Percentiles rank a stretch among this genome's conserved stretches.
phyloP scores from a whole-genome alignment of 2,113 vertebrate species.

The mouse (Mus musculus) region GRCm39 chrX:20148501-20149000 shows the following conservation, averaged over 20 bases:
- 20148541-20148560: neutral
- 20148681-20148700: neutral
- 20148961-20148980: too few species aligned
- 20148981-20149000: too few species aligned
- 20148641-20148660: neutral
- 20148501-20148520: neutral
- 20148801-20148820: neutral
- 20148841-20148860: constrained; percentile 1
- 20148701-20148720: neutral
- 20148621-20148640: neutral
- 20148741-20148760: neutral
- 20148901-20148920: neutral
- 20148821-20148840: neutral
- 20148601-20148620: neutral
- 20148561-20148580: neutral
- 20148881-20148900: constrained; percentile 8
- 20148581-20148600: neutral
- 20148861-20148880: constrained; percentile 16
- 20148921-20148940: constrained; percentile 15
- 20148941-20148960: neutral
- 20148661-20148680: neutral
- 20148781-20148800: too few species aligned
- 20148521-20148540: neutral
- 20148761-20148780: neutral
- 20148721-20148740: neutral